Evolutionary conservation across 2,113 vertebrate species (phyloP), one percentile per base, ranked within the genome.

Genomic region (Ciconia maguari): DNA sequence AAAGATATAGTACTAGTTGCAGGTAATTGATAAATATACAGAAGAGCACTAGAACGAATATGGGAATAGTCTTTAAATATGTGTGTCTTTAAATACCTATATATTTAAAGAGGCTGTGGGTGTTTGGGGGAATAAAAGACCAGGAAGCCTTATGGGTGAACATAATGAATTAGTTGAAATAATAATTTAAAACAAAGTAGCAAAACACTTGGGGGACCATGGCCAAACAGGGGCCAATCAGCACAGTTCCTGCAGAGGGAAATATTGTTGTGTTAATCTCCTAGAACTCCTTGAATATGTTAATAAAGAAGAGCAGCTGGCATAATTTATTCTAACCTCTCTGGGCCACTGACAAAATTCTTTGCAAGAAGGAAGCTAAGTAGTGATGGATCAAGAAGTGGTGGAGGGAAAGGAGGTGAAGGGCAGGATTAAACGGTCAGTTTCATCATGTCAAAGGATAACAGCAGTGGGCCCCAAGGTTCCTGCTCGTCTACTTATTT

Each of bases 391-490:
- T 97, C 94, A 97, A 94, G 93, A 94, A 95, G 58, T 80, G 46
- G 70, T 87, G 32, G 78, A 91, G 81, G 91, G 62, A 93, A 94
- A 93, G 64, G 90, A 95, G 96, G 96, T 97, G 94, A 97, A 97
- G 97, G 93, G 89, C 84, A 94, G 95, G 95, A 97, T 97, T 97
- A 97, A 97, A 95, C 70, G 96, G 96, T 97, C 97, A 97, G 91
- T 96, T 97, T 95, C 93, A 87, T 96, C 97, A 88, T 93, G 96
- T 95, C 97, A 96, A 95, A 95, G 95, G 95, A 97, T 96, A 97
- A 93, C 93, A 95, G 94, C 21, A 3, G 84, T 95, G 84, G 71
- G 74, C 84, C 81, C 84, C 94, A 80, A 96, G 95, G 96, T 95
- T 97, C 60, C 70, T 80, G 83, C 66, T 97, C 62, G 3, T 91